phyloP scores from a whole-genome alignment of 2,888 invertebrate species.

The Capitulum mitella region DNA sequence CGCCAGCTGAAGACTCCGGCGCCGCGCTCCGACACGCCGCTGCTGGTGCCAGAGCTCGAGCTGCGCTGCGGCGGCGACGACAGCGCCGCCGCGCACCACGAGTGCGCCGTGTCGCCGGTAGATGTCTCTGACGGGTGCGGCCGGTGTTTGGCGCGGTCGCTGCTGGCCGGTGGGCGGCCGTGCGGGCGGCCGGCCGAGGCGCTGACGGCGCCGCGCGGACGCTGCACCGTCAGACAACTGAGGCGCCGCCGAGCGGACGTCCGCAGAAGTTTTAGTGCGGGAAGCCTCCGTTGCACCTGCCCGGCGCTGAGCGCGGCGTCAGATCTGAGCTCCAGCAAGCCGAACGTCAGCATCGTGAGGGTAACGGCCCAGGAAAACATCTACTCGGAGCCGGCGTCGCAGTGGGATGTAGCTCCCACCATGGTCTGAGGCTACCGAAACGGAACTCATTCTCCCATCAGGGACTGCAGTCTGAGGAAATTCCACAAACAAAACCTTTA shows the following conservation, averaged over 20 bases:
- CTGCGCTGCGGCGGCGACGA: background rate
- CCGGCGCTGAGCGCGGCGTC: background rate
- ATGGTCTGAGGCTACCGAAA: background rate
- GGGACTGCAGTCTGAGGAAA: no score
- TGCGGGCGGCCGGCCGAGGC: background rate
- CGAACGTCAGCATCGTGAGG: slow-evolving; percentile 1
- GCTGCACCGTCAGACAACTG: background rate
- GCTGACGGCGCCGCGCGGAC: background rate
- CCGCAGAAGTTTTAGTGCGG: slow-evolving; percentile 19
- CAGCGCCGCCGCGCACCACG: background rate
- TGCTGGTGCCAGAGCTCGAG: background rate
- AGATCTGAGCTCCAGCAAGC: background rate
- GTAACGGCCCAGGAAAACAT: slow-evolving; percentile 7
- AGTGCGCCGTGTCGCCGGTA: background rate
- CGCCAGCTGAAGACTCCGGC: background rate
- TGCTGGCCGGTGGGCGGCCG: background rate
- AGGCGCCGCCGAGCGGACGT: slow-evolving; percentile 12
- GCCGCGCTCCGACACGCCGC: no score
- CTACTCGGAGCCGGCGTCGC: background rate
- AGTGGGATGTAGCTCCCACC: background rate
- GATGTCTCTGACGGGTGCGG: background rate
- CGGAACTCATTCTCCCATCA: no score
- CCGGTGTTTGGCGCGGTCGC: no score
- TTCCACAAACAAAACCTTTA: no score
- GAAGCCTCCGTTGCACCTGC: background rate